These are phyloP conservation scores for Enteromius unitaeniatus DNA, from an alignment of 2,797 vertebrate genomes.

Conservation along the genomic window DNA sequence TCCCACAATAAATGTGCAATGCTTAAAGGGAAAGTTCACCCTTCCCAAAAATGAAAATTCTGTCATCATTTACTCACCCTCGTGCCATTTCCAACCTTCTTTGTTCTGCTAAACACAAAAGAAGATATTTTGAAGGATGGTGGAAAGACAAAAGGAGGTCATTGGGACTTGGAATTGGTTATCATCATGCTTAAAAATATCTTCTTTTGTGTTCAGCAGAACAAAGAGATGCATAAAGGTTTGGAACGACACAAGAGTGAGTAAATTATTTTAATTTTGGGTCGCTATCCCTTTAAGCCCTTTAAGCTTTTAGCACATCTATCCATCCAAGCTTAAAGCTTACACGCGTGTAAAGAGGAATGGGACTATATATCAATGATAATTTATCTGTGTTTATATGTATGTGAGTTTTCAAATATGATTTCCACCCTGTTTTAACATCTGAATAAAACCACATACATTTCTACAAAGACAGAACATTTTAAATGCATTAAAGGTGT, in stretches of 20 bases:
- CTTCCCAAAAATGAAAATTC: neutral
- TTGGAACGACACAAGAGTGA: neutral
- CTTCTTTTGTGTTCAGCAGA: neutral
- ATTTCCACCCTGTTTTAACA: neutral
- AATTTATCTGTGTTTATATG: neutral
- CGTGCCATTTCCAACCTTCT: neutral
- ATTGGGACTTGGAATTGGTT: neutral
- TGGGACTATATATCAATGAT: neutral
- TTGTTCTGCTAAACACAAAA: conserved; percentile 1
- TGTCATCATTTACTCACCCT: neutral
- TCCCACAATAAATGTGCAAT: neutral
- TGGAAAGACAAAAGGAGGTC: neutral
- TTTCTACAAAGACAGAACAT: neutral
- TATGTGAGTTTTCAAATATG: neutral
- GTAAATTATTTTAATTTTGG: neutral
- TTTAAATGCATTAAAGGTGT: conserved; percentile 19
- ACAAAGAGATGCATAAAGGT: neutral
- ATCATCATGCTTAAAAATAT: neutral
- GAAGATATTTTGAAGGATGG: neutral
- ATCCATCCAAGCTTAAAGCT: neutral
- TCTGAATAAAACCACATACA: neutral
- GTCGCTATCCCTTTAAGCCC: neutral
- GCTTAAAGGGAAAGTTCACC: neutral
- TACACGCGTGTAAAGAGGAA: neutral
- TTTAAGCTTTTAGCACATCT: neutral